Evolutionary conservation across 35 echinoderm and acorn worm genomes (phyloP).

Genomic region (Patiria miniata): DNA sequence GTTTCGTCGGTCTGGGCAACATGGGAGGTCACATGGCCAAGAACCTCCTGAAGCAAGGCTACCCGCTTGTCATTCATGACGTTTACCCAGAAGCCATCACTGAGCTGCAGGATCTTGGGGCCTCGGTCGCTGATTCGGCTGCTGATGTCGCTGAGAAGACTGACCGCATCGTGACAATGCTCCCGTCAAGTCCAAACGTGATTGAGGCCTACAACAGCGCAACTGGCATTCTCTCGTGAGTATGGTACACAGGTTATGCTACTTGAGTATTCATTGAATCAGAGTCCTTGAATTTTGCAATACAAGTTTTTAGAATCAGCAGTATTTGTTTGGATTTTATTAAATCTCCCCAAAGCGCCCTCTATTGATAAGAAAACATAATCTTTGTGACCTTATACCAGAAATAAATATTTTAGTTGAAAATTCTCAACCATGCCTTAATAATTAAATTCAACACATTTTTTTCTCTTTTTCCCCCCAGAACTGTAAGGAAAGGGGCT

Average conservation of each 20-base stretch:
- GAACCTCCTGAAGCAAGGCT: conserved; percentile 87
- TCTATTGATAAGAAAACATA: too few species aligned
- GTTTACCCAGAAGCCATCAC: conserved; percentile 88
- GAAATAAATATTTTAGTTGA: too few species aligned
- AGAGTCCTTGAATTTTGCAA: neutral
- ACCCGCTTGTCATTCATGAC: conserved; percentile 79
- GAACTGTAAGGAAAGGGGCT: conserved; percentile 70
- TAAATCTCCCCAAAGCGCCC: too few species aligned
- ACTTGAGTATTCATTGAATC: too few species aligned
- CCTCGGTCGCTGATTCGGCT: conserved; percentile 72
- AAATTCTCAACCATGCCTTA: too few species aligned
- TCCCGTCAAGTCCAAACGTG: conserved; percentile 96
- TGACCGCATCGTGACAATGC: conserved; percentile 91
- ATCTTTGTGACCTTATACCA: too few species aligned
- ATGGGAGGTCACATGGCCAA: conserved; percentile 95
- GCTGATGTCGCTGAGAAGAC: conserved; percentile 91
- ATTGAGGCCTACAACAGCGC: conserved; percentile 77
- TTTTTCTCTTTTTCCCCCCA: conserved; percentile 41
- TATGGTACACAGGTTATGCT: too few species aligned
- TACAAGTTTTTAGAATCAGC: neutral
- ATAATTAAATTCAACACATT: neutral
- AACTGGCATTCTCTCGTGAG: conserved; percentile 81
- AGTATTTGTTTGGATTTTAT: neutral
- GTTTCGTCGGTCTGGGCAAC: conserved; percentile 95
- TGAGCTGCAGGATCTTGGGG: conserved; percentile 83